These are phyloP conservation scores for Zhengitettix transpicula DNA, from an alignment of 2,888 invertebrate genomes.

Conservation along the genomic window DNA sequence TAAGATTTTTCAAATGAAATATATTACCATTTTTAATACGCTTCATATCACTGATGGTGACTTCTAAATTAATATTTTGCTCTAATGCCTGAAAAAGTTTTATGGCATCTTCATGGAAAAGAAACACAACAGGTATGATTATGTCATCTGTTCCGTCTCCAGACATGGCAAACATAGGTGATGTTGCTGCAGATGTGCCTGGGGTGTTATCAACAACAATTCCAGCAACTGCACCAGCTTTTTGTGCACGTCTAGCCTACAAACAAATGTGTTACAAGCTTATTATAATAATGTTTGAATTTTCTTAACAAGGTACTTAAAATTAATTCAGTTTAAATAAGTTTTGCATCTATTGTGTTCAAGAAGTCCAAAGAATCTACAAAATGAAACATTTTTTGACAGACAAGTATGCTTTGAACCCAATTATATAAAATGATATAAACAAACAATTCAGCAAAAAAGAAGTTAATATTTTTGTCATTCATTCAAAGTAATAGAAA, in stretches of 20 bases:
- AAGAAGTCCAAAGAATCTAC: too few relatives aligned
- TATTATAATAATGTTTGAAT: background rate
- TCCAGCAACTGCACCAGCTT: constrained; percentile 65
- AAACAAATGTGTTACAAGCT: constrained; percentile 6
- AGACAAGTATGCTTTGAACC: too few relatives aligned
- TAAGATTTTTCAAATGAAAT: background rate
- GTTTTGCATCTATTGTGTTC: too few relatives aligned
- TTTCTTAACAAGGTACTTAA: background rate
- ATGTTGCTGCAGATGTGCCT: constrained; percentile 53
- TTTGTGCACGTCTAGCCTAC: constrained; percentile 62
- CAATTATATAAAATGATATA: too few relatives aligned
- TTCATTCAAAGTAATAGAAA: too few relatives aligned
- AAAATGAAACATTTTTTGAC: too few relatives aligned
- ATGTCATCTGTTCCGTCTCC: constrained; percentile 82
- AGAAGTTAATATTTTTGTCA: too few relatives aligned
- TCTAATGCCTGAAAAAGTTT: constrained; percentile 43
- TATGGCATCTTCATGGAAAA: constrained; percentile 62
- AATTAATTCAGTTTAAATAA: too few relatives aligned
- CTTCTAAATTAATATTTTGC: constrained; percentile 34
- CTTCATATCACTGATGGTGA: constrained; percentile 25
- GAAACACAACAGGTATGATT: constrained; percentile 76
- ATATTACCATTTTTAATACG: constrained; percentile 1
- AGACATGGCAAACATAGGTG: constrained; percentile 90
- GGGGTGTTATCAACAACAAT: constrained; percentile 73
- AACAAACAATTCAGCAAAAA: too few relatives aligned